phyloP scores from a whole-genome alignment of 2,797 vertebrate genomes.

The Pseudocheirus occidentalis region DNA sequence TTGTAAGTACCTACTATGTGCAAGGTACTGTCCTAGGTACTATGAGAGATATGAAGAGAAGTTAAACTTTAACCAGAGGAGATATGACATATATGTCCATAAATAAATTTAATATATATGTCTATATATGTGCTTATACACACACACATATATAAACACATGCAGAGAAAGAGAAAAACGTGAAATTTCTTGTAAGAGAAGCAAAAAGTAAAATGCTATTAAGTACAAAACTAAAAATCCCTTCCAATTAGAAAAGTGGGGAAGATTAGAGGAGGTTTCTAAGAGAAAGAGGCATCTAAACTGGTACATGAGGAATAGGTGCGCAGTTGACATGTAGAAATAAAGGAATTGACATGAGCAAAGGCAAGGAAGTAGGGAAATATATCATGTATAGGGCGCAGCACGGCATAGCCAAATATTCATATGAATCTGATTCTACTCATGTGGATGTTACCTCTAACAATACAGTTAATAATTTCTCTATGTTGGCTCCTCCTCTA shows the following conservation, averaged over 20 bases:
- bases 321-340: too few relatives aligned
- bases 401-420: too few relatives aligned
- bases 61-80: neutral
- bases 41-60: slow-evolving; percentile 15
- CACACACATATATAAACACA: too few relatives aligned
- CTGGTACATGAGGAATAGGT: too few relatives aligned
- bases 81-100: neutral
- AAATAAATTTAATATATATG: neutral
- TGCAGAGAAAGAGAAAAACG: neutral
- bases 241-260: too few relatives aligned
- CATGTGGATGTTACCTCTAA: too few relatives aligned
- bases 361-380: neutral
- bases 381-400: neutral
- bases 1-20: neutral
- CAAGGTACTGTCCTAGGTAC: neutral
- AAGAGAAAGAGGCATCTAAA: too few relatives aligned
- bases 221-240: neutral
- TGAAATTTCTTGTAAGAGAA: neutral
- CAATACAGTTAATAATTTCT: too few relatives aligned
- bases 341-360: neutral
- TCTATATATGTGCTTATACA: neutral
- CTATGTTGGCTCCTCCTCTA: too few relatives aligned
- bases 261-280: too few relatives aligned
- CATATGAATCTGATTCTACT: too few relatives aligned
- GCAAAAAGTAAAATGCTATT: neutral